Evolutionary conservation across 2,113 vertebrate species (phyloP).

Genomic region (Perognathus longimembris): DNA sequence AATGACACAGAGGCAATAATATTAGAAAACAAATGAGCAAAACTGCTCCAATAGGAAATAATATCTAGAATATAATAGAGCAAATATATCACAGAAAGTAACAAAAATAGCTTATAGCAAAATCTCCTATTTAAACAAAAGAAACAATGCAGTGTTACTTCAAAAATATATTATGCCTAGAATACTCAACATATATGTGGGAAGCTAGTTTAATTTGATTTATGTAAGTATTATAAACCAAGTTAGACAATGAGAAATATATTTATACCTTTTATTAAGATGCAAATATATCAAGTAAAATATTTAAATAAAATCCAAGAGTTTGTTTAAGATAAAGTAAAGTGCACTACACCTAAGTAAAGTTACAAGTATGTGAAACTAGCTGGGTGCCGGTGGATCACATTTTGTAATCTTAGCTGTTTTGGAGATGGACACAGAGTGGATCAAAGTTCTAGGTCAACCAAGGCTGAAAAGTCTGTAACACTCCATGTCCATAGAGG

Average conservation of each 20-base stretch:
- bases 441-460: no score
- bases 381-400: no score
- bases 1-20: background rate
- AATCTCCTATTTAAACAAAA: background rate
- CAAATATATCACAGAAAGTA: background rate
- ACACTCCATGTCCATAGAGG: no score
- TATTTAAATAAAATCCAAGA: constrained; percentile 13
- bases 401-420: no score
- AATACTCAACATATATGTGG: background rate
- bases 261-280: constrained; percentile 18
- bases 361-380: constrained; percentile 1
- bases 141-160: background rate
- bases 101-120: background rate
- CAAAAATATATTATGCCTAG: background rate
- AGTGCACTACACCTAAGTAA: background rate
- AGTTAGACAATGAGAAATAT: background rate
- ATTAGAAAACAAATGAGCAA: background rate
- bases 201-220: background rate
- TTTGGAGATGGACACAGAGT: no score
- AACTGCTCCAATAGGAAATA: constrained; percentile 3
- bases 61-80: background rate
- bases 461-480: no score
- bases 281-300: constrained; percentile 13
- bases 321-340: background rate
- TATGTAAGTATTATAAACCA: background rate